A percentile compares a stretch with the other conserved stretches of the same genome.
These are phyloP conservation scores for Lydus trimaculatus DNA, from an alignment of 2,888 invertebrate genomes.

Conservation along the genomic window DNA sequence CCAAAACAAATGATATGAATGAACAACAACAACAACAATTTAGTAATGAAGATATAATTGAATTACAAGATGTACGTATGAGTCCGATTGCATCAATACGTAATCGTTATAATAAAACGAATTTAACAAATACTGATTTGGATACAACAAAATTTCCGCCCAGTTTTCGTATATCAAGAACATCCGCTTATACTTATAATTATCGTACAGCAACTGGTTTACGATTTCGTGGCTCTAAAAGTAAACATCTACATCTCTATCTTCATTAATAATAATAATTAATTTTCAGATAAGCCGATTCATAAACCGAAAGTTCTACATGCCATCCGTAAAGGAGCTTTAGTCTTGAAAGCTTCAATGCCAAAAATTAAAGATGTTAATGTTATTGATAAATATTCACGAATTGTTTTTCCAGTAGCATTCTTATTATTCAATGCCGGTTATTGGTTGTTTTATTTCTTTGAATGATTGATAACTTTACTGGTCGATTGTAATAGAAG, in stretches of 20 bases:
- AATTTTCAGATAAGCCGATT: slow-evolving; percentile 63
- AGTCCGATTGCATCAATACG: slow-evolving; percentile 84
- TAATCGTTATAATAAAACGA: slow-evolving; percentile 67
- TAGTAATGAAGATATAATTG: slow-evolving; percentile 81
- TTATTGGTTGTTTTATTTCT: slow-evolving; percentile 94
- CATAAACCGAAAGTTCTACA: slow-evolving; percentile 79
- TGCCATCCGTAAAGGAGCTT: slow-evolving; percentile 82
- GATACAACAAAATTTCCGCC: slow-evolving; percentile 76
- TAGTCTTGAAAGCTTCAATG: slow-evolving; percentile 87
- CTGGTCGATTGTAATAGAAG: not conserved
- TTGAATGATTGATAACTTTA: slow-evolving; percentile 62
- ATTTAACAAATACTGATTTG: slow-evolving; percentile 59
- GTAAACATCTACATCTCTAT: slow-evolving; percentile 44
- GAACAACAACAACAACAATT: slow-evolving; percentile 24
- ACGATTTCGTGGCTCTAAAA: slow-evolving; percentile 64
- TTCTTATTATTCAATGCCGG: slow-evolving; percentile 94
- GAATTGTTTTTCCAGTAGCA: slow-evolving; percentile 94
- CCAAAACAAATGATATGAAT: slow-evolving; percentile 43
- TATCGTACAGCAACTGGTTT: slow-evolving; percentile 66
- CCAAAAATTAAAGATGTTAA: slow-evolving; percentile 98
- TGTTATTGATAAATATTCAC: slow-evolving; percentile 96
- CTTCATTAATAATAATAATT: not conserved
- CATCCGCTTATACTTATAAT: slow-evolving; percentile 66
- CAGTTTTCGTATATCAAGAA: slow-evolving; percentile 76
- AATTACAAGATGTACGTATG: slow-evolving; percentile 85